phyloP scores from a whole-genome alignment of 2,888 invertebrate genomes.

The Hemithea aestivaria region DNA sequence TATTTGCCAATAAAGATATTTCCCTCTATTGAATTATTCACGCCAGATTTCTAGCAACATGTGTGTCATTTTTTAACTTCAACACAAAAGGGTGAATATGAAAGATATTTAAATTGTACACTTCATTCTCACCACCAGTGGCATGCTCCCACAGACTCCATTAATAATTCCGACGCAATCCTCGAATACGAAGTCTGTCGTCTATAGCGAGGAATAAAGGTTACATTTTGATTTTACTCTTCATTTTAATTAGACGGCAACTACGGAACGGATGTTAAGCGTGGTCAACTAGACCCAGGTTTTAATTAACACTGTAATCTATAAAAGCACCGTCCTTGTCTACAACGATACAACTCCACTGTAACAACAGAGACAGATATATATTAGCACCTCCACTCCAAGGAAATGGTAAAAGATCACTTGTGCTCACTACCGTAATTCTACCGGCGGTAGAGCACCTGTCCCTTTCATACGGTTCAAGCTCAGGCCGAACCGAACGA shows the following conservation, averaged over 20 bases:
- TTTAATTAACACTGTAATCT: constrained; percentile 58
- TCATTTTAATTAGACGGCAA: constrained; percentile 54
- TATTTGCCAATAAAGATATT: neutral
- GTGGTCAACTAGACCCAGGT: constrained; percentile 59
- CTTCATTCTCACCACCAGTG: constrained; percentile 22
- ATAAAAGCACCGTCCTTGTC: constrained; percentile 47
- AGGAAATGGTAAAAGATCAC: constrained; percentile 76
- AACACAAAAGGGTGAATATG: constrained; percentile 20
- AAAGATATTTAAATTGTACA: constrained; percentile 15
- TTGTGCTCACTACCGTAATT: constrained; percentile 80
- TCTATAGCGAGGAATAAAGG: constrained; percentile 38
- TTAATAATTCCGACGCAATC: constrained; percentile 35
- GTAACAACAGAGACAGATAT: constrained; percentile 57
- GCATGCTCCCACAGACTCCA: constrained; percentile 34
- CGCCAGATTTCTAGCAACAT: constrained; percentile 1
- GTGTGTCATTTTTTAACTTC: neutral
- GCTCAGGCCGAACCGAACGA: constrained; percentile 74
- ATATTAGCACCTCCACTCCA: constrained; percentile 62
- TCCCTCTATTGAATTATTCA: neutral
- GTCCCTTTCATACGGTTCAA: constrained; percentile 77
- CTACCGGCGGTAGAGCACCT: constrained; percentile 72
- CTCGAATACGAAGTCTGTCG: constrained; percentile 31
- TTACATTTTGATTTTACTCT: constrained; percentile 46
- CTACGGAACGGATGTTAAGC: constrained; percentile 62
- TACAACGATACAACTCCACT: constrained; percentile 19